Conservation (phyloP, 2,113 vertebrate species). For the Sylvicapra grimmia region DNA sequence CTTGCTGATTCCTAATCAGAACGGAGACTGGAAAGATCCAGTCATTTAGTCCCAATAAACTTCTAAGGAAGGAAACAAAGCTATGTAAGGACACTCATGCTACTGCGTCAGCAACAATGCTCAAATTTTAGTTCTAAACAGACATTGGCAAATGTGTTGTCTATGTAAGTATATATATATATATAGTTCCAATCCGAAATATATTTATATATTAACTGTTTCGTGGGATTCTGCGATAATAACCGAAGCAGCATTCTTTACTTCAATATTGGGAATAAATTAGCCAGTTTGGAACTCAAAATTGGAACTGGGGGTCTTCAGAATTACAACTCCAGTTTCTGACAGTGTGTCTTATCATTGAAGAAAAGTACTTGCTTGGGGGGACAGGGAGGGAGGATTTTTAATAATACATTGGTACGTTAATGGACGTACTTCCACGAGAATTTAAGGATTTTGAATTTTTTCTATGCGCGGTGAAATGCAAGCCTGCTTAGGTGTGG, state of each 20-base stretch:
- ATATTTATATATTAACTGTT: not conserved
- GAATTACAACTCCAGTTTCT: not conserved
- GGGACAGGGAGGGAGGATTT: not conserved
- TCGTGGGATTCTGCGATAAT: not conserved
- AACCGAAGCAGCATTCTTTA: not conserved
- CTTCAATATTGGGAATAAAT: not conserved
- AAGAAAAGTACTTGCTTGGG: not conserved
- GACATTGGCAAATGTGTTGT: not conserved
- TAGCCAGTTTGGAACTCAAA: not conserved
- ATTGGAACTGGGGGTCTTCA: conserved; percentile 4
- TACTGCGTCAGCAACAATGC: not conserved
- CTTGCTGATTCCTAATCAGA: not conserved
- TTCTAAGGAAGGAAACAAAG: conserved; percentile 8
- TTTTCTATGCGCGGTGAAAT: not conserved
- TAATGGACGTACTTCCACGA: not conserved
- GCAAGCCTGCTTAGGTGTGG: not conserved
- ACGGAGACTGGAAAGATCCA: not conserved
- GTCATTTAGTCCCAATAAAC: not conserved
- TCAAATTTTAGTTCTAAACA: not conserved
- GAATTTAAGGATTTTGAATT: not conserved
- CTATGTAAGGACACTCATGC: not conserved
- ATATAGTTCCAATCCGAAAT: not conserved
- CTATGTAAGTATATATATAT: not conserved
- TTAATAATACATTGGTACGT: not conserved
- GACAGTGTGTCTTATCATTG: not conserved